Evolutionary conservation across 1,140 invertebrate species (phyloP), one percentile per base, ranked within the genome.

Genomic region (Zophobas atratus): DNA sequence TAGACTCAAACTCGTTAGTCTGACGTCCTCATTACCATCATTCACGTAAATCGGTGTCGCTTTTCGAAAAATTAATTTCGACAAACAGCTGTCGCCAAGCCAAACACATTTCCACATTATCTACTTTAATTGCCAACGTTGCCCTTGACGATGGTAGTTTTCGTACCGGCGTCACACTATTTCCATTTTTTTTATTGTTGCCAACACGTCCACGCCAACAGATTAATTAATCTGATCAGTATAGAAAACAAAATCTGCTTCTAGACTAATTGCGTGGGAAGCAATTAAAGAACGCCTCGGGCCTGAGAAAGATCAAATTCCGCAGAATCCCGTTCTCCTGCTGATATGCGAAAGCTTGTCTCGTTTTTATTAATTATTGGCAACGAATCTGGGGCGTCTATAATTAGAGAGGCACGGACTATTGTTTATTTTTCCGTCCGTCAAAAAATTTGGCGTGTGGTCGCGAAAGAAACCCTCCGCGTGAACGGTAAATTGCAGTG

Each of bases 51-150:
- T 51, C 57, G 60, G 60, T 32, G n/a, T 67, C 60, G 60, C 39
- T 67, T 63, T 67, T 67, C 60, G 39, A 67, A 67, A 67, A 67
- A 55, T 43, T 67, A 41, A 67, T 43, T 67, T 67, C 39, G n/a
- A 60, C 5, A 35, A 60, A n/a, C 36, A 34, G 49, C 49, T 67
- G 60, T 67, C 60, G 39, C 60, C 60, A 67, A 67, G 60, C 60
- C 60, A 43, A 60, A 67, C 60, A 67, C 41, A 67, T 43, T 67
- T 67, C 41, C 60, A 41, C 49, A 51, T 41, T 67, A 67, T 67
- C 60, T 38, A 20, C 39, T 51, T 51, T 51, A 51, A 51, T 51
- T 51, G 49, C 49, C 49, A 51, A 0, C n/a, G 49, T n/a, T 67
- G 60, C 33, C 60, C 60, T 67, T 67, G 60, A 6, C 33, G 60